A percentile compares a stretch with the other conserved stretches of the same genome.
phyloP scores from a whole-genome alignment of 1,140 invertebrate genomes.

The Heliothis subflexa region DNA sequence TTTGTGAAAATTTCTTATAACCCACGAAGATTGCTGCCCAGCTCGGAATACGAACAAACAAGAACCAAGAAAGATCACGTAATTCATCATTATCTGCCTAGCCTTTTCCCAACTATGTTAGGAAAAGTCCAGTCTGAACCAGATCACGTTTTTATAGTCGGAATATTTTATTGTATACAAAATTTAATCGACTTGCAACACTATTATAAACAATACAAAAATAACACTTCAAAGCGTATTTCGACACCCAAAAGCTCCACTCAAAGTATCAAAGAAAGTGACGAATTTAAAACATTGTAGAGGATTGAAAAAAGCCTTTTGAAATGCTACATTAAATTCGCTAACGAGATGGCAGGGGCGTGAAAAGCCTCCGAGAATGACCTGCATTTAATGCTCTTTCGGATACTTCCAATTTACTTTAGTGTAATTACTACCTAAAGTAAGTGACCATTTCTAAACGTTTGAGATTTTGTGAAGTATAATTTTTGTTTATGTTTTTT shows the following conservation, averaged over 20 bases:
- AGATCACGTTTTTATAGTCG: too few species aligned
- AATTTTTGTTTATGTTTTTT: not conserved
- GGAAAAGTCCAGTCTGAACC: too few species aligned
- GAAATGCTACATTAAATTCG: conserved; percentile 32
- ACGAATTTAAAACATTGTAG: conserved; percentile 35
- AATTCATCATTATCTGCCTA: too few species aligned
- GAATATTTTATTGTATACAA: too few species aligned
- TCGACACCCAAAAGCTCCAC: not conserved
- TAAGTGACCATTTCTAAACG: not conserved
- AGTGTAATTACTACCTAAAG: conserved; percentile 13
- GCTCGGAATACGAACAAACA: too few species aligned
- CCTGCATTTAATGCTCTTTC: conserved; percentile 14
- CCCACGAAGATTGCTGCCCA: too few species aligned
- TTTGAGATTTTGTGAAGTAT: not conserved
- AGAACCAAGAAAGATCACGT: too few species aligned
- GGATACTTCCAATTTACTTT: conserved; percentile 12
- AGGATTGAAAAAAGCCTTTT: conserved; percentile 7
- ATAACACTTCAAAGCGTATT: not conserved
- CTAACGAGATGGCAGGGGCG: conserved; percentile 32
- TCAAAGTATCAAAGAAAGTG: conserved; percentile 16
- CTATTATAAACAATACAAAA: not conserved
- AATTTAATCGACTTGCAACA: not conserved
- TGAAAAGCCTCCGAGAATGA: conserved; percentile 22
- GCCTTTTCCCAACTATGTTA: too few species aligned
- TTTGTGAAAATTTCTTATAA: too few species aligned